Evolutionary conservation across 1,140 invertebrate genomes (phyloP), one percentile per base, ranked within the genome.

Genomic region (Bombus pascuorum): DNA sequence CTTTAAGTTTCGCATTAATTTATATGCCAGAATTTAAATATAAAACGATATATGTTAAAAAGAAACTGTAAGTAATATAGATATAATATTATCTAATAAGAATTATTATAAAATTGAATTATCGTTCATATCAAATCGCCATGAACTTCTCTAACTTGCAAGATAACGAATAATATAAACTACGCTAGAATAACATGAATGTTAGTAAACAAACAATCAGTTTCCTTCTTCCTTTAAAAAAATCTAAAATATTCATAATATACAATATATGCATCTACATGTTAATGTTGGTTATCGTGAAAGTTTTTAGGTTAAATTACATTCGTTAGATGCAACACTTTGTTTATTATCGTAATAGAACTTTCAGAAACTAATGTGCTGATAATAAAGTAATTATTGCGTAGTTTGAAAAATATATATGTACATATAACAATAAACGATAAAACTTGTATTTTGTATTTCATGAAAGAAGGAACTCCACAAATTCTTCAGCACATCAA

Each of bases 261-360:
- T 34, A 15, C 28, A 39, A 75, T 47, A 3, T 25, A 37, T 42
- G 12, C 34, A 53, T 32, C 25, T 47, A 18, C 15, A 37, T 28
- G 28, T 59, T 32, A n/a, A 34, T 59, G 18, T 32, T 59, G 22
- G 53, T 73, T 72, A 44, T 73, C 53, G 22, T 18, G 1, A 15
- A 53, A 32, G 37, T 8, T 47, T 59, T 62, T 72, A 85, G 83
- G 83, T 85, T 80, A 85, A 44, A 42, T 80, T 47, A 62, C 32
- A 25, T 3, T 32, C 3, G 13, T 13, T 34, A n/a, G 1, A 32
- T 37, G 4, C 8, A 34, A 22, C 18, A 28, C 25, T 28, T 15
- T 39, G 3, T 84, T 22, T 15, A 57, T 59, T 3, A 5, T 22
- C 37, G 37, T 22, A 53, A 44, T 53, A 13, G 28, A 34, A 22